Evolutionary conservation across 2,797 vertebrate species (phyloP).

Genomic region (Clarias laeviceps): DNA sequence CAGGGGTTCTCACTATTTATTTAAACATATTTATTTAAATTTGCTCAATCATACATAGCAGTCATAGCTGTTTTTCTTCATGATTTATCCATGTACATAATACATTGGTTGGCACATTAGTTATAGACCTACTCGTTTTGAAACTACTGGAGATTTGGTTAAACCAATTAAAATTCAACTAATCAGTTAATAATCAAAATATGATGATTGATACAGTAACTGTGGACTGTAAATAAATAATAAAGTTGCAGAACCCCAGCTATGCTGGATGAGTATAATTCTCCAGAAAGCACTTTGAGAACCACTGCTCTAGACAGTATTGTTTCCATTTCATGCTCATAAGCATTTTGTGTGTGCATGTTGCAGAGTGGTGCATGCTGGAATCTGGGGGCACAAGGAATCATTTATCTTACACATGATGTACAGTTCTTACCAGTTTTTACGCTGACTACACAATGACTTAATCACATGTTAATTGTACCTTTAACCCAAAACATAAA

Average conservation of each 20-base stretch:
- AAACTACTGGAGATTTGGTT: not conserved
- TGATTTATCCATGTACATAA: too few species aligned
- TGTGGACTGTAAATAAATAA: not conserved
- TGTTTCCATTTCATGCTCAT: not conserved
- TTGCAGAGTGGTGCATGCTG: not conserved
- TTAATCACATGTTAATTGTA: not conserved
- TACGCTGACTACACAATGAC: conserved; percentile 1
- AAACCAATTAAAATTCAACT: not conserved
- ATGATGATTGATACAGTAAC: not conserved
- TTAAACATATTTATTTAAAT: not conserved
- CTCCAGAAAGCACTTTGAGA: not conserved
- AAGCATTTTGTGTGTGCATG: not conserved
- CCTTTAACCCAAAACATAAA: not conserved
- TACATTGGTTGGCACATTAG: not conserved
- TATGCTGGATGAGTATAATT: not conserved
- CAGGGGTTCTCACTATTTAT: not conserved
- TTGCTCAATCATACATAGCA: not conserved
- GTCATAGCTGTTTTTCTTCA: not conserved
- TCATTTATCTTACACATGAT: not conserved
- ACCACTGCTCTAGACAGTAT: not conserved
- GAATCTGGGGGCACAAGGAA: not conserved
- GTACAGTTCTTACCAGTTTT: not conserved
- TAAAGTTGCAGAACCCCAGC: not conserved
- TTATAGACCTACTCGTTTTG: not conserved
- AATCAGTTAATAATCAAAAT: not conserved